A percentile compares a stretch with the other conserved stretches of the same genome.
These are phyloP conservation scores for Halocaridina rubra DNA, from an alignment of 2,888 invertebrate genomes.

Conservation along the genomic window DNA sequence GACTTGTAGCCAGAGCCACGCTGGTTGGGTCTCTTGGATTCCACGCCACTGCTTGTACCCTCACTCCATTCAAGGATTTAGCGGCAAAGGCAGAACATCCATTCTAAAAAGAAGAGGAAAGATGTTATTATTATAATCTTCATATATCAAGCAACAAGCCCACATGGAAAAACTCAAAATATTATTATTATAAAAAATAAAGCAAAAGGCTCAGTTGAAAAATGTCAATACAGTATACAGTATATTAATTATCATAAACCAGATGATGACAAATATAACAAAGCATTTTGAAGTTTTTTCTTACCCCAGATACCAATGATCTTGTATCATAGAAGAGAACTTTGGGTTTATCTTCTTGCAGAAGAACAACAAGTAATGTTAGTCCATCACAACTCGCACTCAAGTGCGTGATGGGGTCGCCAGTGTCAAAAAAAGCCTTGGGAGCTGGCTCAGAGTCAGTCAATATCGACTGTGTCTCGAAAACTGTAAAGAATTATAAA, in stretches of 20 bases:
- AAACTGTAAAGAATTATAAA: constrained; percentile 16
- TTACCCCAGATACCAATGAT: constrained; percentile 29
- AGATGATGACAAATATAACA: not conserved
- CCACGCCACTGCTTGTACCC: constrained; percentile 41
- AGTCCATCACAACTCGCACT: constrained; percentile 42
- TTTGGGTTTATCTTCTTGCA: constrained; percentile 26
- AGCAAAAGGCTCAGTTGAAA: not conserved
- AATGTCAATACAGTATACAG: not conserved
- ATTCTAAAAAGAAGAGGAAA: not conserved
- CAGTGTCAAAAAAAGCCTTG: constrained; percentile 6
- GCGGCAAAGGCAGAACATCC: not conserved
- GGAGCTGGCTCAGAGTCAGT: not conserved
- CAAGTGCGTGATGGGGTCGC: constrained; percentile 24
- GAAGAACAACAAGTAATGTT: constrained; percentile 30
- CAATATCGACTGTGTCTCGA: not conserved
- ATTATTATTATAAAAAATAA: not conserved
- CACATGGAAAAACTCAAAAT: too few relatives aligned
- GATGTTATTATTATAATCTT: not conserved
- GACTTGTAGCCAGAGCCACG: constrained; percentile 50
- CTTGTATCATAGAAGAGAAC: constrained; percentile 44
- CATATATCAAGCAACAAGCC: not conserved
- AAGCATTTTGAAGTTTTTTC: not conserved
- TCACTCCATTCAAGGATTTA: not conserved
- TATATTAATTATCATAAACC: not conserved
- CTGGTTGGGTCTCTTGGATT: constrained; percentile 54